These are phyloP conservation scores for Xiphorhynchus elegans DNA, from an alignment of 2,113 vertebrate species.

Conservation along the genomic window DNA sequence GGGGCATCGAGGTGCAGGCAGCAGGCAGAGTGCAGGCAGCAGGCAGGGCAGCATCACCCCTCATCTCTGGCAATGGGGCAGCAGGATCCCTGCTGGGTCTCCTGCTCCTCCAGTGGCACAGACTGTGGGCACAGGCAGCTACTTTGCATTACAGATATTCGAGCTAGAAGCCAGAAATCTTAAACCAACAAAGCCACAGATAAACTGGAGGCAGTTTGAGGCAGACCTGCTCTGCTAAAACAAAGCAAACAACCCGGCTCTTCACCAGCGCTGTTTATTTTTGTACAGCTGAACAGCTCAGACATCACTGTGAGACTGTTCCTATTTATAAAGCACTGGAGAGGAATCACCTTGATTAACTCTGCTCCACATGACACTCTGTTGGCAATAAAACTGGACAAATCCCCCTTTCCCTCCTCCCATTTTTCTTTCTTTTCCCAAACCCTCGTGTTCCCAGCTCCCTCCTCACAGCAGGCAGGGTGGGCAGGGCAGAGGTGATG, in stretches of 20 bases:
- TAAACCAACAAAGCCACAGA: constrained; percentile 7
- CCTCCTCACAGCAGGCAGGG: background rate
- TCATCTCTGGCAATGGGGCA: background rate
- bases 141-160: background rate
- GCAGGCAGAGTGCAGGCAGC: background rate
- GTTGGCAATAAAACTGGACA: background rate
- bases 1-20: background rate
- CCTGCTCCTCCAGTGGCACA: rapidly evolving
- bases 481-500: background rate
- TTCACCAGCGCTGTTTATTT: background rate
- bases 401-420: background rate
- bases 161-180: background rate
- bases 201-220: background rate
- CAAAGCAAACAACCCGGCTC: background rate
- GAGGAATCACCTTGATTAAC: background rate
- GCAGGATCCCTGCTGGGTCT: background rate
- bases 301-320: background rate
- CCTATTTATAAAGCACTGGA: constrained; percentile 6
- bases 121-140: background rate
- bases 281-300: background rate
- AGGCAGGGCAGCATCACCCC: background rate
- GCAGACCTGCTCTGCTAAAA: background rate
- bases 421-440: background rate
- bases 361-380: background rate
- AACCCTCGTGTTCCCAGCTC: background rate